Evolutionary conservation across 2,113 vertebrate genomes (phyloP), one percentile per base, ranked within the genome.

Genomic region (Channa maculata): DNA sequence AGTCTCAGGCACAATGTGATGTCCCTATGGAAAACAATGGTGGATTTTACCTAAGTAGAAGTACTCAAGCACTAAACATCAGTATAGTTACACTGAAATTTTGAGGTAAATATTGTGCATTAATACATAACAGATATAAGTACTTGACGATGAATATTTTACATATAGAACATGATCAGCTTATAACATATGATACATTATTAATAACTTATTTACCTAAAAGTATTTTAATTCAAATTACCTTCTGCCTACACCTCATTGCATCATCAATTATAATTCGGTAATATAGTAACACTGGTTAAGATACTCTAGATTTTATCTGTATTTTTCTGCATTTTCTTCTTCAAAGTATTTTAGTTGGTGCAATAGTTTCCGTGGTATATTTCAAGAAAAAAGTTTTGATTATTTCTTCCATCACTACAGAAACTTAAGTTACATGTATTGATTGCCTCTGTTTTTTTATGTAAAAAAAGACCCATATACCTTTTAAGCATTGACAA

Each of bases 1-100:
- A 39, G 4, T 51, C 15, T 73, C 39, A 65, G 52, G 46, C 45
- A 61, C 39, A 57, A 46, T 36, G 11, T 36, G 41, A 52, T 37
- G 2, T 36, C 10, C 34, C 3, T 12, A n/a, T 36, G 24, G 48
- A 55, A 70, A 6, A 38, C 3, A n/a, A 38, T 1, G 12, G 38
- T 51, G 33, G 52, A n/a, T 45, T 64, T 3, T 44, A 41, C 39
- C 65, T 8, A 36, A 33, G 4, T 36, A 39, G 46, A 63, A 41
- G 11, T 3, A 0, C 41, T 57, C 12, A 33, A n/a, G n/a, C n/a
- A 13, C n/a, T 24, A 24, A 24, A 24, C 24, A 1, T 10, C 11
- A 41, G 2, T 14, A 52, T 36, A 15, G 2, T 41, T 51, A 24
- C 24, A 24, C 24, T 24, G 24, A 24, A 24, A 11, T 62, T 12